Base-by-base conservation (phyloP, 2,113 vertebrate species). In the Xiphophorus hellerii region DNA sequence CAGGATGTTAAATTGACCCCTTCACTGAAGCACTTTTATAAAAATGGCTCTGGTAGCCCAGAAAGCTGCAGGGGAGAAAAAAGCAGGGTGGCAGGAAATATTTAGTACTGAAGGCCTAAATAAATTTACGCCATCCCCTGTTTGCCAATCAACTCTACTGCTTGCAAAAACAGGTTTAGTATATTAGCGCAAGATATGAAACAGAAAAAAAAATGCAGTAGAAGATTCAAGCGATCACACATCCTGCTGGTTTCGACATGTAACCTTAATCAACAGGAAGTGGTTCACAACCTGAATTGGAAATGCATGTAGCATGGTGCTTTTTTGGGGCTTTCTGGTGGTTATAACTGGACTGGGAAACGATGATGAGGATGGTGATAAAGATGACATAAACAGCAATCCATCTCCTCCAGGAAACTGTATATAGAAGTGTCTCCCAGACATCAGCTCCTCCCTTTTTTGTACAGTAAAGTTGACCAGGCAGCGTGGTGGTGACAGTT, bases 391-490 rank as follows among this genome's bases (percentile, higher is more conserved):
- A 48, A 81, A 85, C 70, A 72, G 85, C 71, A 82, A 88, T 87
- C 85, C 78, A 85, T 92, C 90, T 90, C 80, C 84, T 92, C 83
- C 70, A 69, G 76, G 75, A 88, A 83, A 82, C 71, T 92, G 90
- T 92, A 90, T 67, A 88, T 89, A 88, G 73, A 81, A 70, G 83
- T 84, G 82, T 90, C 85, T 90, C 81, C 73, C 80, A 82, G 63
- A 70, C 87, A 85, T 85, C 65, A 79, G 76, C 88, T 85, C 80
- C 22, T 42, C 83, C 75, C 81, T 90, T 85, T 86, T 88, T 89
- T 91, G 93, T 95, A 94, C 90, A 89, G 87, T 94, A 94, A 93
- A 94, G 94, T 91, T 89, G 93, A 93, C 88, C 94, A 94, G 94
- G 93, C 91, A 66, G 73, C 62, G 69, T 74, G 71, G 51, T 74